Conservation (phyloP, 2,888 invertebrate species). For the Pseudococcus viburni region DNA sequence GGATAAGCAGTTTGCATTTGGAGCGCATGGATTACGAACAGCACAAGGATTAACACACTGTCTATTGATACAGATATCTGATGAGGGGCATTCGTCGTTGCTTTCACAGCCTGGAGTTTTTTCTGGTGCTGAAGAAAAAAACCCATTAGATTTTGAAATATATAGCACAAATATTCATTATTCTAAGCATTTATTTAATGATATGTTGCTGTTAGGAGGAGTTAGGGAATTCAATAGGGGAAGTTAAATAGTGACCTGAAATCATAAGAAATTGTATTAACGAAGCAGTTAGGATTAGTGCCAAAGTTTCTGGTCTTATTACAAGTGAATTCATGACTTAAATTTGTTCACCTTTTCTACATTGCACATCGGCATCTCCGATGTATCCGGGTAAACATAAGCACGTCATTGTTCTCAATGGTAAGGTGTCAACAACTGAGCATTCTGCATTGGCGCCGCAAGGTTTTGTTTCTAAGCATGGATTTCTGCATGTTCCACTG, state of each 20-base stretch:
- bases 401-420: conserved; percentile 89
- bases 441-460: conserved; percentile 87
- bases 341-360: conserved; percentile 78
- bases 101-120: conserved; percentile 77
- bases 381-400: conserved; percentile 86
- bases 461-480: conserved; percentile 83
- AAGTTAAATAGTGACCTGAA: conserved; percentile 66
- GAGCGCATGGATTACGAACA: conserved; percentile 80
- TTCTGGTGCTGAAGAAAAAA: conserved; percentile 59
- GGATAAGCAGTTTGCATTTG: conserved; percentile 84
- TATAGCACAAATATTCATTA: conserved; percentile 46
- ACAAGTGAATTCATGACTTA: neutral
- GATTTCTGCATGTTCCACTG: conserved; percentile 83
- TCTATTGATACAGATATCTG: conserved; percentile 81
- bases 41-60: conserved; percentile 85
- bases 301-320: neutral
- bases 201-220: conserved; percentile 67
- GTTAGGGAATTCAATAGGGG: conserved; percentile 56
- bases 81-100: conserved; percentile 81
- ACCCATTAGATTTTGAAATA: neutral
- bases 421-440: conserved; percentile 87
- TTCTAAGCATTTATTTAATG: conserved; percentile 45
- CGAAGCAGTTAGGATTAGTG: neutral
- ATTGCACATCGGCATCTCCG: conserved; percentile 89
- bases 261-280: conserved; percentile 66